A percentile compares a stretch with the other conserved stretches of the same genome.
Evolutionary conservation across 2,888 invertebrate species (phyloP).

Genomic region (Drosophila subquinaria): DNA sequence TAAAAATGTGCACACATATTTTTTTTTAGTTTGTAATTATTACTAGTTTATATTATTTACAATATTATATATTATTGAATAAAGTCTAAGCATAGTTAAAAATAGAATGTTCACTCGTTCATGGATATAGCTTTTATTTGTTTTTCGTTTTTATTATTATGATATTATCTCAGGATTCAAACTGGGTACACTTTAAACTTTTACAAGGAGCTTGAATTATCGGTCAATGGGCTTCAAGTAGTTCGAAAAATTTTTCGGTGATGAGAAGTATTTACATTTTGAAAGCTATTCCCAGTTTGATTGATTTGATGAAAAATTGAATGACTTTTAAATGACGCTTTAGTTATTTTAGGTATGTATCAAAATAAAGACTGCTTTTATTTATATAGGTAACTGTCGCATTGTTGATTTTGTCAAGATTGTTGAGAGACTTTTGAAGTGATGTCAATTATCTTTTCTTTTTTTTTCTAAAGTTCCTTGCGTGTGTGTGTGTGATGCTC

Average conservation of each 20-base stretch:
- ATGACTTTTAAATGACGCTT: too few species aligned
- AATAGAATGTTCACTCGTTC: too few species aligned
- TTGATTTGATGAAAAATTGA: too few species aligned
- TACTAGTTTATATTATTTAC: too few species aligned
- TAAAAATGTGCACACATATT: too few species aligned
- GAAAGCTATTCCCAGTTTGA: too few species aligned
- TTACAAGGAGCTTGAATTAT: neutral
- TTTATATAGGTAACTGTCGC: neutral
- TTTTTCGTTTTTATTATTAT: neutral
- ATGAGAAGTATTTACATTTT: neutral
- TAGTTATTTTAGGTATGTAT: neutral
- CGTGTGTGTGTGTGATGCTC: neutral
- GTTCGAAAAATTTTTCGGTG: neutral
- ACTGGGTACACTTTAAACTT: neutral
- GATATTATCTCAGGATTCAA: neutral
- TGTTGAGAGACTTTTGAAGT: neutral
- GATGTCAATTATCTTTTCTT: neutral
- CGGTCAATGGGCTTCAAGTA: neutral
- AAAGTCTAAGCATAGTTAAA: too few species aligned
- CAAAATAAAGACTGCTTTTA: neutral
- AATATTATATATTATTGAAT: too few species aligned
- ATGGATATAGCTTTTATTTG: neutral
- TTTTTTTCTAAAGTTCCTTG: slow-evolving; percentile 5
- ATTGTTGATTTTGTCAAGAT: neutral
- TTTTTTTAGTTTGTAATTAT: too few species aligned